Base-by-base conservation (phyloP, 2,797 vertebrate species). In the Xenopus petersii region DNA sequence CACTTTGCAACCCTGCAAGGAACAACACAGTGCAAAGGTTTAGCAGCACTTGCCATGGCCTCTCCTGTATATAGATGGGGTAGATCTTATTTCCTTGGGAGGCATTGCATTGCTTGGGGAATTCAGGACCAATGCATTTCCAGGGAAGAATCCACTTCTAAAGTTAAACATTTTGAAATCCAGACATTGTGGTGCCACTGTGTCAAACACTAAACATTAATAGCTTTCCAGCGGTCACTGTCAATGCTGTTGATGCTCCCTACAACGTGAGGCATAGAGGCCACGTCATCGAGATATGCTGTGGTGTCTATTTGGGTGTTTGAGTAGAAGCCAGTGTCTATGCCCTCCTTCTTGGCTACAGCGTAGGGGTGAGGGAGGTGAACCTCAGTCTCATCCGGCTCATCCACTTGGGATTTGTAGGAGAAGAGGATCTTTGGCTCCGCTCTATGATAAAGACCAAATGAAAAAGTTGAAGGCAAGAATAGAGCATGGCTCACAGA, bases 381-480 rank as follows among this genome's bases (percentile, higher is more conserved):
- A 75, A 99, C 88, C 5, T 99, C 97, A 0, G 93, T 93, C 55
- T 98, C 98, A 1, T 99, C 98, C 0, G 94, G 90, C 83, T 99
- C 98, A 0, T 99, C 98, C 82, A 98, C 91, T 87, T 99, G 98
- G 48, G 96, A 98, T 83, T 98, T 99, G 90, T 99, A 99, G 64
- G 98, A 99, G 89, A 99, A 99, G 12, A 99, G 94, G 81, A 99
- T 98, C 91, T 99, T 99, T 2, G 97, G 98, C 88, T 99, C 97
- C 0, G 97, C 97, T 55, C 98, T 99, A 83, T 7, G 33, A 56
- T 9, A 42, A 56, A 56, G 8, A 56, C 15, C 13, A 56, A 21
- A 16, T 3, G 55, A 17, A 26, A 60, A 12, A 60, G 17, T 26
- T 9, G 26, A 58, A 58, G 17, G 17, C 2, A 12, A 26, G 21